Conservation (phyloP, 2,797 vertebrate species). For the Malacoraja senta region DNA sequence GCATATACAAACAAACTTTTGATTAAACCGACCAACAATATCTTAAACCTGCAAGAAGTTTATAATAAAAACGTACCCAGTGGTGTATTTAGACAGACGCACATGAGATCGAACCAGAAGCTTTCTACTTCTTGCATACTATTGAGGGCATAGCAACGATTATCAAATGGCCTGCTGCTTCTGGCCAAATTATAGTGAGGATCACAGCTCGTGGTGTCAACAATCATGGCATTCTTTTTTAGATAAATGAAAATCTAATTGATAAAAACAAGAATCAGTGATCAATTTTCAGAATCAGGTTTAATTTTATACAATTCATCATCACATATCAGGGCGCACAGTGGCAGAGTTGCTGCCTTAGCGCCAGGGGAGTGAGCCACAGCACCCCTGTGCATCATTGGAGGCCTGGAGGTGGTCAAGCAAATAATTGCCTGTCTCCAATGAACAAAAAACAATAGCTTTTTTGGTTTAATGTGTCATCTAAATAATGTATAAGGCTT, state of each 20-base stretch:
- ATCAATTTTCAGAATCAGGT: not conserved
- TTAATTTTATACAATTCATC: not conserved
- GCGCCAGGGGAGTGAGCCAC: too few species aligned
- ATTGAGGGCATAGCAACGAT: conserved; percentile 65
- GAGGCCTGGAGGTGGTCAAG: too few species aligned
- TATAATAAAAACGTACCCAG: conserved; percentile 62
- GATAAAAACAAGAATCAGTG: not conserved
- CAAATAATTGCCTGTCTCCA: too few species aligned
- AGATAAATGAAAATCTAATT: conserved; percentile 75
- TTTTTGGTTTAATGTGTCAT: too few species aligned
- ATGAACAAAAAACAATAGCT: too few species aligned
- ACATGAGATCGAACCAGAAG: conserved; percentile 96
- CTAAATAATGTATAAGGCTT: too few species aligned
- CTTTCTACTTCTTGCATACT: conserved; percentile 74
- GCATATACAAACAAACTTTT: not conserved
- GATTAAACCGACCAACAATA: not conserved
- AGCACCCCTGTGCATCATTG: too few species aligned
- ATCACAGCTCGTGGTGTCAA: conserved; percentile 83
- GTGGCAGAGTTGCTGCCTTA: too few species aligned
- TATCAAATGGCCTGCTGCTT: conserved; percentile 74
- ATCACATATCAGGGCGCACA: not conserved
- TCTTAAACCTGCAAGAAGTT: not conserved
- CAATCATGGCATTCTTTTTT: conserved; percentile 71
- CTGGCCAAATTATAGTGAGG: conserved; percentile 85
- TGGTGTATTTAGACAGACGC: conserved; percentile 90